These are phyloP conservation scores for Troilus luridus DNA, from an alignment of 2,888 invertebrate species.

Conservation along the genomic window DNA sequence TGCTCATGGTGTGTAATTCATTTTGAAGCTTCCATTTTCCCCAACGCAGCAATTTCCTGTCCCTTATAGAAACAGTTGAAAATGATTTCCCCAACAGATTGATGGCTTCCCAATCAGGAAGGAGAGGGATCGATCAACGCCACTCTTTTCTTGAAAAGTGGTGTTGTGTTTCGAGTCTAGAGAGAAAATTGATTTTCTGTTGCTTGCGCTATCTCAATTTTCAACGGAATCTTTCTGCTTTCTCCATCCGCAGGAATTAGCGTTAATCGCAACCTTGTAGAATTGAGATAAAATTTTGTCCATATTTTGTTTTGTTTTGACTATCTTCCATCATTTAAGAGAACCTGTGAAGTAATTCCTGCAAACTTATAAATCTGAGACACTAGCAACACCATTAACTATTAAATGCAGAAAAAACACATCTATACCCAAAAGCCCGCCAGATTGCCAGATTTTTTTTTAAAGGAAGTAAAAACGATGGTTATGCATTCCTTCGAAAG, in stretches of 20 bases:
- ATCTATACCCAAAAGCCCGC: too few species aligned
- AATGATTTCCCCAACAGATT: slow-evolving; percentile 20
- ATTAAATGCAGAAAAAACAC: too few species aligned
- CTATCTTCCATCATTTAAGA: too few species aligned
- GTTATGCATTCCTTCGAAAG: too few species aligned
- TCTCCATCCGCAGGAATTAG: not conserved
- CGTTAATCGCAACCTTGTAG: too few species aligned
- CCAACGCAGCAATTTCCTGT: slow-evolving; percentile 12
- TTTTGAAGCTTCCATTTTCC: not conserved
- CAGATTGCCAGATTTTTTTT: too few species aligned
- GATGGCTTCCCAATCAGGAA: slow-evolving; percentile 45
- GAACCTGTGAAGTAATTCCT: too few species aligned
- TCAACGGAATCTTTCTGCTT: not conserved
- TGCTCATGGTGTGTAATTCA: not conserved
- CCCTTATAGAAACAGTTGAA: not conserved
- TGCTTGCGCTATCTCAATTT: slow-evolving; percentile 5
- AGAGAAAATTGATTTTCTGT: not conserved
- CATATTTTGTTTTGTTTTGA: too few species aligned
- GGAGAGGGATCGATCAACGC: not conserved
- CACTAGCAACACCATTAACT: too few species aligned
- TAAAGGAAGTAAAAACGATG: too few species aligned
- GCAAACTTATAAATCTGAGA: too few species aligned
- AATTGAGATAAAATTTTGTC: too few species aligned
- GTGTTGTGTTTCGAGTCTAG: not conserved
- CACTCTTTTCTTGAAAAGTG: not conserved